Evolutionary conservation across 1,140 invertebrate genomes (phyloP).

Genomic region (Drosophila erecta): DNA sequence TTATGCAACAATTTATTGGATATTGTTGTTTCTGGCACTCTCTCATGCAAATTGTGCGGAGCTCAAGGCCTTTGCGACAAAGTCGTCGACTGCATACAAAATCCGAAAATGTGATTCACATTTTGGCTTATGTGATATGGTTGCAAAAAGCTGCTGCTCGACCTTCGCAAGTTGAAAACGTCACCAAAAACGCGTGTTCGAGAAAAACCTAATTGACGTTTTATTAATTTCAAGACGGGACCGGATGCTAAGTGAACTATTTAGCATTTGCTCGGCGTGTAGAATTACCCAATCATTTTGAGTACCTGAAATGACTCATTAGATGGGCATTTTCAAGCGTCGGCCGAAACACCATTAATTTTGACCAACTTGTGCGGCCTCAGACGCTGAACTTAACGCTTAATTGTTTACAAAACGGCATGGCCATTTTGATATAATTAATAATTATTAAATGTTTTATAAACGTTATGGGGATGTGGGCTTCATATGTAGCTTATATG

Average conservation of each 20-base stretch:
- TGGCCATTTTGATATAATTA: slow-evolving; percentile 46
- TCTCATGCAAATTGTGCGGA: slow-evolving; percentile 53
- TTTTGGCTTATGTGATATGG: slow-evolving; percentile 43
- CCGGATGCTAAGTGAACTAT: slow-evolving; percentile 36
- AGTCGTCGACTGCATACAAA: slow-evolving; percentile 58
- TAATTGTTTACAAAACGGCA: slow-evolving; percentile 42
- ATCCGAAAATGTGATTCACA: slow-evolving; percentile 65
- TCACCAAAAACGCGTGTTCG: slow-evolving; percentile 52
- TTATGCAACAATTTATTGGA: slow-evolving; percentile 62
- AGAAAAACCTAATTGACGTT: slow-evolving; percentile 60
- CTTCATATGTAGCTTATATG: slow-evolving; percentile 4
- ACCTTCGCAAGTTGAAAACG: slow-evolving; percentile 65
- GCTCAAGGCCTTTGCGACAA: slow-evolving; percentile 63
- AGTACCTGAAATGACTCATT: slow-evolving; percentile 48
- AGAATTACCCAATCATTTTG: slow-evolving; percentile 49
- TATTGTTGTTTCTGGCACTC: slow-evolving; percentile 43
- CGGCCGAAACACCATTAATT: slow-evolving; percentile 26
- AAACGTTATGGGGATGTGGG: slow-evolving; percentile 30
- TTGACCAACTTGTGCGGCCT: slow-evolving; percentile 23
- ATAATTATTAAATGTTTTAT: slow-evolving; percentile 40
- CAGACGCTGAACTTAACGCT: slow-evolving; percentile 34
- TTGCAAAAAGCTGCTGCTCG: slow-evolving; percentile 49
- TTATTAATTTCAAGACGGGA: slow-evolving; percentile 19
- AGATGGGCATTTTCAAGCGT: slow-evolving; percentile 39
- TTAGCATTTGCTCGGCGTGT: slow-evolving; percentile 56